Evolutionary conservation across 1,140 invertebrate genomes (phyloP).

Genomic region (Rhopalosiphum padi): DNA sequence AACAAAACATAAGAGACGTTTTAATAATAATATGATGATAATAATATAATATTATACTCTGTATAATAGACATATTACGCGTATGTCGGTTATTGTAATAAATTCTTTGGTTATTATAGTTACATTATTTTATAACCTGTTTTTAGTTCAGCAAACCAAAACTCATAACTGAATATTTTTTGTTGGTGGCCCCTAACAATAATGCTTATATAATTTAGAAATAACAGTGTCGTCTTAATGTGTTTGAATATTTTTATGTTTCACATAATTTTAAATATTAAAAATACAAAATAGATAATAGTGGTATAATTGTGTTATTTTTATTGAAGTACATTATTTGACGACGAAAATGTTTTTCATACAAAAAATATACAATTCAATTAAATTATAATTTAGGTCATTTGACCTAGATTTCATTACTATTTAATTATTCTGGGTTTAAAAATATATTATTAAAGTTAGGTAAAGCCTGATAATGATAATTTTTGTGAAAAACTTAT

Average conservation of each 20-base stretch:
- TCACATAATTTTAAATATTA: neutral
- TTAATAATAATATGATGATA: neutral
- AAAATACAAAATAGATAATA: neutral
- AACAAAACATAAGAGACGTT: neutral
- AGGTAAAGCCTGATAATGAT: no score
- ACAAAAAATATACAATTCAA: neutral
- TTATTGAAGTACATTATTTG: neutral
- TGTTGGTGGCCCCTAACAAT: slow-evolving; percentile 31
- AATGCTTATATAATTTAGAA: neutral
- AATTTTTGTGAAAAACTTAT: no score
- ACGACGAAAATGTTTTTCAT: neutral
- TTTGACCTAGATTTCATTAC: neutral
- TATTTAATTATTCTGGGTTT: neutral
- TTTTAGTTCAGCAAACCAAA: slow-evolving; percentile 42
- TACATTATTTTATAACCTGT: slow-evolving; percentile 2
- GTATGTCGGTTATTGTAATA: slow-evolving; percentile 20
- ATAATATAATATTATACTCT: neutral
- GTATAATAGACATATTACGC: neutral
- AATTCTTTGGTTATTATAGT: neutral
- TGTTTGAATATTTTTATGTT: neutral
- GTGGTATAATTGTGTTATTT: neutral
- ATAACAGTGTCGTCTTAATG: neutral
- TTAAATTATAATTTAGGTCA: neutral
- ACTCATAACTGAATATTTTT: slow-evolving; percentile 49
- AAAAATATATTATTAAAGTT: neutral